phyloP scores from a whole-genome alignment of 2,797 vertebrate species.

The Enteromius anoplus region DNA sequence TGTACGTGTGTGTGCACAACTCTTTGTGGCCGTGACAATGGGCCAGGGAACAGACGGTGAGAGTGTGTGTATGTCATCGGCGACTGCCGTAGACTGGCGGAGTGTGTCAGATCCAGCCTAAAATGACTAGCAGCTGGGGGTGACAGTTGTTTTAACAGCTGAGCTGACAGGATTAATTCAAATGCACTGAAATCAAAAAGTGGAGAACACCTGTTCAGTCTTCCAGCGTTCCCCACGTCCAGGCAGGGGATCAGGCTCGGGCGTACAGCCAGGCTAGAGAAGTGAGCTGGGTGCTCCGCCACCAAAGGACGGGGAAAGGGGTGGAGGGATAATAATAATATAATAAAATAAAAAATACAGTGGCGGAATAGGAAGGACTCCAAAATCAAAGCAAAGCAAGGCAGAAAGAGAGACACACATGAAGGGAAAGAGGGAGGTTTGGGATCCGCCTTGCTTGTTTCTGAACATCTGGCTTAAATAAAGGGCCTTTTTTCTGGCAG shows the following conservation, averaged over 20 bases:
- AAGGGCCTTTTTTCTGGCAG: conserved; percentile 66
- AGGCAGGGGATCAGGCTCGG: conserved; percentile 50
- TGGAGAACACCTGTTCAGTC: conserved; percentile 99
- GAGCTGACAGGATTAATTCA: conserved; percentile 99
- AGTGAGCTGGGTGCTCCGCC: conserved; percentile 52
- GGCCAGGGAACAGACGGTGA: conserved; percentile 56
- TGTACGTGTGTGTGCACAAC: conserved; percentile 17
- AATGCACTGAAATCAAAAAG: conserved; percentile 99
- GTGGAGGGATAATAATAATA: conserved; percentile 41
- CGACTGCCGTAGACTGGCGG: conserved; percentile 83
- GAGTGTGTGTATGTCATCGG: conserved; percentile 64
- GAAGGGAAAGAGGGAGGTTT: conserved; percentile 39
- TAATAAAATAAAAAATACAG: not conserved
- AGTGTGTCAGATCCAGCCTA: conserved; percentile 94
- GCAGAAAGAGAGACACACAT: conserved; percentile 30
- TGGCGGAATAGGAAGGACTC: conserved; percentile 38
- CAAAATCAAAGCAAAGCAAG: not conserved
- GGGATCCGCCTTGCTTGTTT: conserved; percentile 70
- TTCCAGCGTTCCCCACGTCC: conserved; percentile 82
- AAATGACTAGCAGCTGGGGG: conserved; percentile 99
- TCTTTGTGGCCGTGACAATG: conserved; percentile 52
- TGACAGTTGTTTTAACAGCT: conserved; percentile 99
- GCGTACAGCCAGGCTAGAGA: conserved; percentile 54
- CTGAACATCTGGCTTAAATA: conserved; percentile 93
- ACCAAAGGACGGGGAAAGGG: conserved; percentile 64